Base-by-base conservation (phyloP, 2,797 vertebrate genomes). In the Coccyzus lansbergi region DNA sequence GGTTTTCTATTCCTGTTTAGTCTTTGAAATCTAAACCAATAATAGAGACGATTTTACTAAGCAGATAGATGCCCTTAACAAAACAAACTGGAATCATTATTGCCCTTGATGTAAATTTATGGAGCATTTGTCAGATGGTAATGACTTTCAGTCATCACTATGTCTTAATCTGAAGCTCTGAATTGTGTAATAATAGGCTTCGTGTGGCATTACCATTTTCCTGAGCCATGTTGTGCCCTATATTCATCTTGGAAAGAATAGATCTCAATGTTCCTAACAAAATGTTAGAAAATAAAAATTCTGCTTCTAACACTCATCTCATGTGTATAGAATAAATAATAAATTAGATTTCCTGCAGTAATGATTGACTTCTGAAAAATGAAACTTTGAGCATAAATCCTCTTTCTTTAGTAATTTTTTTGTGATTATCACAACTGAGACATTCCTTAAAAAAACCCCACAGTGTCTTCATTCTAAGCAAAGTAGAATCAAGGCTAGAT, bases 271-370 rank as follows among this genome's bases (percentile, higher is more conserved):
- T 93, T 95, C 87, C 58, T 92, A 92, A 75, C 79, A 95, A 97
- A 97, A 97, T 87, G 88, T 91, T 96, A 95, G 93, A 97, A 97
- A 97, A 98, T 97, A 97, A 97, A 97, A 92, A 97, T 97, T 97
- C 95, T 91, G 65, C 62, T 94, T 97, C 94, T 90, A 93, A 48
- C 68, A 81, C 72, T 90, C 69, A 90, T 64, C 81, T 84, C 96
- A 94, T 0, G 4, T 81, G 94, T 83, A 89, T 38, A 96, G 94
- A 96, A 92, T 93, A 86, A 94, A 93, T 51, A 92, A 96, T 93
- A 93, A 96, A 79, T 96, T 93, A 97, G 90, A 31, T 85, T 97
- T 95, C 71, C 71, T 94, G 70, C 67, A 92, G 83, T 88, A 80
- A 87, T 86, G 84, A 93, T 26, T 95, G 91, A 95, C 79, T 97